phyloP scores from a whole-genome alignment of 2,888 invertebrate genomes.

The Amphimallon solstitiale region DNA sequence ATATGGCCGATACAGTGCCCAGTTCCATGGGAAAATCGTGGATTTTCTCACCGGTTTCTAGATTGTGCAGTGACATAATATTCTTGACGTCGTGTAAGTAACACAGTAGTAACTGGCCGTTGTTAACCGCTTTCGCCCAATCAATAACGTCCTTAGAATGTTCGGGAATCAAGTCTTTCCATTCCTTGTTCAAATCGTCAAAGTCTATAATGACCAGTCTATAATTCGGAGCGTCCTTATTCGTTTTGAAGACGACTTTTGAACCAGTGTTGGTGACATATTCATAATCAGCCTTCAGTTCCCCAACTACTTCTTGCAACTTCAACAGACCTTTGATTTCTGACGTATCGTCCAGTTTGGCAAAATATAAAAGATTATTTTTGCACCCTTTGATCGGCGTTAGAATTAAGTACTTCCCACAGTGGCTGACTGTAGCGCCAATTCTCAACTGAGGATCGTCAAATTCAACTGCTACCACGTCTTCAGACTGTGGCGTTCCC shows the following conservation, averaged over 20 bases:
- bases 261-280: slow-evolving; percentile 90
- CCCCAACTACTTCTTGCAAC: slow-evolving; percentile 83
- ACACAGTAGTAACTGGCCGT: slow-evolving; percentile 86
- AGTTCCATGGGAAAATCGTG: slow-evolving; percentile 83
- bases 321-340: slow-evolving; percentile 73
- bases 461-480: slow-evolving; percentile 89
- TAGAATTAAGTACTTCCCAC: slow-evolving; percentile 89
- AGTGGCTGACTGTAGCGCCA: slow-evolving; percentile 86
- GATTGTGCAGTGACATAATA: slow-evolving; percentile 81
- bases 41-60: slow-evolving; percentile 77
- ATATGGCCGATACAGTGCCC: slow-evolving; percentile 86
- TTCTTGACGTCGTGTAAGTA: slow-evolving; percentile 97
- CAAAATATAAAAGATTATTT: slow-evolving; percentile 89
- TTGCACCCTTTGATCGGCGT: slow-evolving; percentile 88
- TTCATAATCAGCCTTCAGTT: slow-evolving; percentile 94
- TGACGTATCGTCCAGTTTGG: slow-evolving; percentile 73
- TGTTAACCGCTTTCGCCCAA: slow-evolving; percentile 86
- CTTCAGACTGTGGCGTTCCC: slow-evolving; percentile 86
- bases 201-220: slow-evolving; percentile 86
- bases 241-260: slow-evolving; percentile 88
- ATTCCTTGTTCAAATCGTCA: slow-evolving; percentile 76
- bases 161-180: slow-evolving; percentile 86
- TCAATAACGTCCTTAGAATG: slow-evolving; percentile 88
- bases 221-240: slow-evolving; percentile 93
- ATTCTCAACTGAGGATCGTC: slow-evolving; percentile 93